Conservation (phyloP, 2,113 vertebrate genomes). For the Poecilia latipinna region DNA sequence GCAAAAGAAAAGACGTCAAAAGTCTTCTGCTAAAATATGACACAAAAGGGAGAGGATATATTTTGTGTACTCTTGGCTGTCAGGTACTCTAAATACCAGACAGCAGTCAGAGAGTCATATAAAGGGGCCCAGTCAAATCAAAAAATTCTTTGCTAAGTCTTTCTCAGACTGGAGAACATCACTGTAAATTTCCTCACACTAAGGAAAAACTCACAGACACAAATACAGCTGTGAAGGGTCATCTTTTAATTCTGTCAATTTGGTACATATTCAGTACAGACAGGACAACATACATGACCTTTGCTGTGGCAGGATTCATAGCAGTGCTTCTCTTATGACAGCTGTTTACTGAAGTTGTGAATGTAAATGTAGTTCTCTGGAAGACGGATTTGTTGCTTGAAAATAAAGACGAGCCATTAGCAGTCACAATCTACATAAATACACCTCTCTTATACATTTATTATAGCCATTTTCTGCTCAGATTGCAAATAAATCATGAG, state of each 20-base stretch:
- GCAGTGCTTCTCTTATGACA: neutral
- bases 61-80: constrained; percentile 34
- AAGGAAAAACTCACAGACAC: neutral
- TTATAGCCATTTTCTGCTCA: neutral
- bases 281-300: neutral
- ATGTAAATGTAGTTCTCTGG: neutral
- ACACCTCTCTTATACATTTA: neutral
- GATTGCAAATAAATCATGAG: neutral
- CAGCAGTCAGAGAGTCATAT: constrained; percentile 32
- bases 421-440: constrained; percentile 11
- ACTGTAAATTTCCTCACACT: constrained; percentile 20
- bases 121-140: constrained; percentile 42
- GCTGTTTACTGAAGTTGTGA: neutral
- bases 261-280: neutral
- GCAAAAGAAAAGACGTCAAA: constrained; percentile 35
- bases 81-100: constrained; percentile 45
- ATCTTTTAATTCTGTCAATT: constrained; percentile 2
- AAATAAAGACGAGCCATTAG: neutral
- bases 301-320: neutral
- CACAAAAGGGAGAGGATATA: constrained; percentile 17
- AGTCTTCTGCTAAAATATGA: constrained; percentile 15
- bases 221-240: neutral
- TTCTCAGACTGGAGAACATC: constrained; percentile 38
- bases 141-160: constrained; percentile 34
- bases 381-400: neutral